Base-by-base conservation (phyloP, 2,888 invertebrate species). In the Rhagium mordax region DNA sequence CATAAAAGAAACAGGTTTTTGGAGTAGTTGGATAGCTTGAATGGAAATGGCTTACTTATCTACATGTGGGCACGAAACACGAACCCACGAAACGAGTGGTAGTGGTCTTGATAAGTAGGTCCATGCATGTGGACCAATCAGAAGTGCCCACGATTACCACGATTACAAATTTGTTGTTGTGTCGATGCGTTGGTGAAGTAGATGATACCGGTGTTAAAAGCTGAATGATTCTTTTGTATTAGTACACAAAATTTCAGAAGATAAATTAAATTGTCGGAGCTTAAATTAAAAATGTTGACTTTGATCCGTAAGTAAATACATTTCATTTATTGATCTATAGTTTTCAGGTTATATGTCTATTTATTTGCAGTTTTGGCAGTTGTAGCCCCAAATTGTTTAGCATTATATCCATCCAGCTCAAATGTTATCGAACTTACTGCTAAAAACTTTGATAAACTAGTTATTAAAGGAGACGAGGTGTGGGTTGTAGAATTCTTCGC, bases 401-500 rank as follows among this genome's bases (percentile, higher is more conserved):
- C 90, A 59, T 88, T 95, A 60, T 95, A 95, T 83, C 91, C 93
- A 10, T 89, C 93, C 0, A 89, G 89, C 20, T 93, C 94, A 29
- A 94, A 93, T 85, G 97, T 98, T 16, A 90, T 98, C 10, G 94
- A 96, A 71, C 89, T 99, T 74, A 97, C 94, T n/a, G 92, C 95
- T 0, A 89, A 90, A 61, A 98, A 97, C 89, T 99, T 98, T 86
- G 93, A 98, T 82, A 92, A 90, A 79, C 89, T 94, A 81, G 98
- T 99, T 3, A 88, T 93, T 59, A 92, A 95, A 78, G 92, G 96
- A 78, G 95, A 98, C 86, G 92, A 94, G 80, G 89, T 99, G 21
- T 99, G 98, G 98, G 89, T 99, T 71, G 96, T 99, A 0, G 98
- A 99, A 85, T 98, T 97, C 88, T 98, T 91, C 87, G 98, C 99